Conservation (phyloP, 2,888 invertebrate genomes). For the Oscheius myriophilus region DNA sequence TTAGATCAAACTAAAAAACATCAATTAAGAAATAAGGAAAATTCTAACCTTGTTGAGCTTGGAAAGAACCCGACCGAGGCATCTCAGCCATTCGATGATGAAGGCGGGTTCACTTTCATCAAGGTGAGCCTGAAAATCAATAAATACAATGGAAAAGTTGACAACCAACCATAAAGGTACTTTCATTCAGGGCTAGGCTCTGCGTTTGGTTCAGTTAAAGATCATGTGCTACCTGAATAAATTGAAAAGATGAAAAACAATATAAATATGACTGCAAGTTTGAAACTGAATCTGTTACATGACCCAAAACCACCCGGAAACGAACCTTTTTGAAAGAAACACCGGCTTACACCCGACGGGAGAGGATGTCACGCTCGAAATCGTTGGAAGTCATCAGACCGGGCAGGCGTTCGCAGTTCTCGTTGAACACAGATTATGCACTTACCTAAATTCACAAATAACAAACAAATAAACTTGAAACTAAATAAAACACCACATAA, state of each 20-base stretch:
- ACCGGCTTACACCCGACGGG: slow-evolving; percentile 14
- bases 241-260: neutral
- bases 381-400: slow-evolving; percentile 93
- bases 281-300: neutral
- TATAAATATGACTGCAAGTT: neutral
- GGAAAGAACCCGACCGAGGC: slow-evolving; percentile 91
- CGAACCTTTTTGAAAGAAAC: too few species aligned
- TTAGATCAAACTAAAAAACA: slow-evolving; percentile 83
- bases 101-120: slow-evolving; percentile 94
- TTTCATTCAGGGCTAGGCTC: slow-evolving; percentile 92
- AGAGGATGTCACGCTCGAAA: slow-evolving; percentile 83
- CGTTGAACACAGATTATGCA: slow-evolving; percentile 83
- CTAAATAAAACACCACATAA: neutral
- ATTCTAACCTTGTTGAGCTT: slow-evolving; percentile 88
- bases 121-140: slow-evolving; percentile 73
- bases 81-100: slow-evolving; percentile 96
- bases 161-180: slow-evolving; percentile 82
- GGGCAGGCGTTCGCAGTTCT: slow-evolving; percentile 88
- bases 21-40: too few species aligned
- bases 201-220: slow-evolving; percentile 88
- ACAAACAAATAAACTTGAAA: neutral
- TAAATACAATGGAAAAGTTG: neutral
- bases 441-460: slow-evolving; percentile 21
- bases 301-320: neutral
- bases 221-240: slow-evolving; percentile 5